A percentile compares a stretch with the other conserved stretches of the same genome.
Conservation (phyloP, 2,113 vertebrate species). For the Ammodytes dubius region DNA sequence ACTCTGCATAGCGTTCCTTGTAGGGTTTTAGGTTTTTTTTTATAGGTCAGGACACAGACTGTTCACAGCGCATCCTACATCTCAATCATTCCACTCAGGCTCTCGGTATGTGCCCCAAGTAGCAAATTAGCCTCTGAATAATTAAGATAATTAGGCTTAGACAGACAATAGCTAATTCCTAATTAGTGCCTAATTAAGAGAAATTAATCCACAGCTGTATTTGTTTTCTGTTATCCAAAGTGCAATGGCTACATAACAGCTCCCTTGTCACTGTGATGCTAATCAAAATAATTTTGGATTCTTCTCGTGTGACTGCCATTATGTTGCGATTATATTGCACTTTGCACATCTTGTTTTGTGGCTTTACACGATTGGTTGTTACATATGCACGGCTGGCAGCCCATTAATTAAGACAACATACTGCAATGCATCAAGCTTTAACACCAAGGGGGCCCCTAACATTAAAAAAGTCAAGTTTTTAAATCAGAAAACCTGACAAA, state of each 20-base stretch:
- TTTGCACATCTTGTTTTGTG: conserved; percentile 44
- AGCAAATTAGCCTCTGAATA: conserved; percentile 75
- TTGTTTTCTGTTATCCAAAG: conserved; percentile 73
- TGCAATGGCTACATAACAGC: conserved; percentile 58
- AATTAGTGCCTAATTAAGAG: conserved; percentile 79
- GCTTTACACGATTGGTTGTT: conserved; percentile 26
- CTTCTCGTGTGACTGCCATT: conserved; percentile 60
- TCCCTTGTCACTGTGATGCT: conserved; percentile 56
- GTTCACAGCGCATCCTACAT: conserved; percentile 56
- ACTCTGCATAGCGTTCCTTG: conserved; percentile 11
- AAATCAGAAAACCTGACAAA: background rate
- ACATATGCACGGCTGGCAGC: conserved; percentile 10
- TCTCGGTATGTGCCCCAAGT: conserved; percentile 55
- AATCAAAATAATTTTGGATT: conserved; percentile 59
- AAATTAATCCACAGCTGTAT: conserved; percentile 73
- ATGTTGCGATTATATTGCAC: conserved; percentile 35
- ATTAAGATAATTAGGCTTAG: conserved; percentile 78
- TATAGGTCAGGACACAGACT: conserved; percentile 47
- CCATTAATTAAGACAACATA: conserved; percentile 17
- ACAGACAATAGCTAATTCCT: conserved; percentile 77
- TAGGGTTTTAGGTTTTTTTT: conserved; percentile 7
- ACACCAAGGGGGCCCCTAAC: background rate
- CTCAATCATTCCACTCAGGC: conserved; percentile 65
- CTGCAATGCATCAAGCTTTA: background rate
- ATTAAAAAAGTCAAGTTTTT: background rate